phyloP scores from a whole-genome alignment of 2,888 invertebrate genomes.

The Drosophila meridiana region DNA sequence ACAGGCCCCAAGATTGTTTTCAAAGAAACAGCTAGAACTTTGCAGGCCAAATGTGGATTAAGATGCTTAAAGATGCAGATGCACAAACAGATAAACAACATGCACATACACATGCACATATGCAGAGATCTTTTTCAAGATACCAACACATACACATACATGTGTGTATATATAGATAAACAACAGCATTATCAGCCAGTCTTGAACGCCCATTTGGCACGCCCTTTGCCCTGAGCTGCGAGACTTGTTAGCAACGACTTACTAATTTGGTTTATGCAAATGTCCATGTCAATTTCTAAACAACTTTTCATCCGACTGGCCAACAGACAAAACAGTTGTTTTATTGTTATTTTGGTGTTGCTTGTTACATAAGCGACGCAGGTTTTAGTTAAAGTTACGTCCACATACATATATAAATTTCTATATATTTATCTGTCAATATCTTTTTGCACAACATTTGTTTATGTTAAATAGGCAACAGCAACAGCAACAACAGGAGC shows the following conservation, averaged over 20 bases:
- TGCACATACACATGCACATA: not conserved
- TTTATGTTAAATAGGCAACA: conserved; percentile 51
- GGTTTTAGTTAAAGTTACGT: not conserved
- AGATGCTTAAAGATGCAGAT: conserved; percentile 14
- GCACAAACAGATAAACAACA: not conserved
- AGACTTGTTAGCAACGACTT: conserved; percentile 61
- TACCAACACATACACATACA: not conserved
- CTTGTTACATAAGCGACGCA: conserved; percentile 56
- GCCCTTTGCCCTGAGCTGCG: conserved; percentile 25
- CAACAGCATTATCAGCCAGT: conserved; percentile 14
- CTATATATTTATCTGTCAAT: conserved; percentile 6
- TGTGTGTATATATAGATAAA: conserved; percentile 11
- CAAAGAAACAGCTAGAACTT: conserved; percentile 15
- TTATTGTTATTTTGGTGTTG: conserved; percentile 29
- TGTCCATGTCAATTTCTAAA: conserved; percentile 61
- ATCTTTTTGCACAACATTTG: conserved; percentile 60
- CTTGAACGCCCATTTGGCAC: conserved; percentile 8
- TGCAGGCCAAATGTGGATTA: conserved; percentile 19
- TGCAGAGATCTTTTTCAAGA: not conserved
- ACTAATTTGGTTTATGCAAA: conserved; percentile 71
- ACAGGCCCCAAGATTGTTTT: conserved; percentile 21
- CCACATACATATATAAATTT: not conserved
- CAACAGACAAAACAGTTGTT: conserved; percentile 43
- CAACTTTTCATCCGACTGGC: conserved; percentile 48
- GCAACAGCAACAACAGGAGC: conserved; percentile 9